These are phyloP conservation scores for Drosophila imparisetae DNA, from an alignment of 2,888 invertebrate species.

Conservation along the genomic window DNA sequence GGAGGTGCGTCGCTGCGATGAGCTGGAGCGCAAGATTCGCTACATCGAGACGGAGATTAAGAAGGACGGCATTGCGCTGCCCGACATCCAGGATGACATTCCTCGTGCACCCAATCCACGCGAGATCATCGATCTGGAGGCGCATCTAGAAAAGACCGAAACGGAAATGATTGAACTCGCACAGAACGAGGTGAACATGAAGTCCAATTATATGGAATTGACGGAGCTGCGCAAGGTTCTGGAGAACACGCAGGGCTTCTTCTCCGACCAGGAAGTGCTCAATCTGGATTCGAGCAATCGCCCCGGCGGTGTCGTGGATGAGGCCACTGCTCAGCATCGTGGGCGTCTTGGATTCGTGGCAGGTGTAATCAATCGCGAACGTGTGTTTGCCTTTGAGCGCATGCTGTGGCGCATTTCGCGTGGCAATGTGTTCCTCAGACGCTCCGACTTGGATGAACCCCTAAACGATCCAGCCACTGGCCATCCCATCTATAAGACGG, in stretches of 20 bases:
- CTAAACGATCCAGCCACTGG: constrained; percentile 91
- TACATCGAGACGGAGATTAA: constrained; percentile 93
- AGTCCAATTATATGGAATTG: constrained; percentile 96
- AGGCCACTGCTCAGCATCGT: constrained; percentile 79
- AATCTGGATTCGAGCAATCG: constrained; percentile 88
- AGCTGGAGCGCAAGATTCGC: constrained; percentile 92
- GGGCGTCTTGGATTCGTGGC: constrained; percentile 90
- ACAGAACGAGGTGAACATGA: constrained; percentile 96
- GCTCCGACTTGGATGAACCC: constrained; percentile 91
- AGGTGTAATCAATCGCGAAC: constrained; percentile 93
- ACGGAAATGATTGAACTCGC: constrained; percentile 97
- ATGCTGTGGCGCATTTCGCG: constrained; percentile 95
- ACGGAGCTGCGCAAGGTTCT: constrained; percentile 96
- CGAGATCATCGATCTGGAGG: constrained; percentile 92
- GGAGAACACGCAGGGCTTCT: constrained; percentile 92
- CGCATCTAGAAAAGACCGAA: constrained; percentile 97
- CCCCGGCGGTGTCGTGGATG: constrained; percentile 87
- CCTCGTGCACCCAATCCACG: constrained; percentile 91
- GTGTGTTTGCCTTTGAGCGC: constrained; percentile 93
- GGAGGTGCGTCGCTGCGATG: constrained; percentile 93
- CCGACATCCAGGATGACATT: constrained; percentile 88
- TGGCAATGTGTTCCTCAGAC: constrained; percentile 94
- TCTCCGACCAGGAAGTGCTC: constrained; percentile 84
- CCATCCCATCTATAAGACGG: constrained; percentile 91
- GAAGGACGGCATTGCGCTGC: constrained; percentile 91